phyloP scores from a whole-genome alignment of 2,113 vertebrate genomes.

The Carassius gibelio region DNA sequence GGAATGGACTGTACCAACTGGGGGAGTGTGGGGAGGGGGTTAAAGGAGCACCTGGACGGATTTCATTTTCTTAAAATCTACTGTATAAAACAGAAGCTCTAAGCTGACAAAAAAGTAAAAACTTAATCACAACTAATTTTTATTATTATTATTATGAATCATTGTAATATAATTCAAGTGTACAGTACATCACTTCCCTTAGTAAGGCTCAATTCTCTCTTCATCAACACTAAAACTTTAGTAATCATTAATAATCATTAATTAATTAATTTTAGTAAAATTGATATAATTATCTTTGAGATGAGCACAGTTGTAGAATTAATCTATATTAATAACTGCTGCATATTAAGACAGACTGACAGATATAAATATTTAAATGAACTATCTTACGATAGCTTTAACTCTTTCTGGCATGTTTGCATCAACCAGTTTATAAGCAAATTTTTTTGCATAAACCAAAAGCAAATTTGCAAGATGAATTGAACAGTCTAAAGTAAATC shows the following conservation, averaged over 20 bases:
- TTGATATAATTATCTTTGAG: neutral
- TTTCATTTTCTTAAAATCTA: neutral
- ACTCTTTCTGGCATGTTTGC: neutral
- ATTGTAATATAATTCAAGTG: neutral
- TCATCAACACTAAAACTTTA: too few relatives aligned
- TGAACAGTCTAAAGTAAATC: conserved; percentile 8
- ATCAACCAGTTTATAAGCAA: neutral
- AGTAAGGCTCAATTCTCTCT: neutral
- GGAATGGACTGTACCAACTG: neutral
- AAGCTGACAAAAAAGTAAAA: neutral
- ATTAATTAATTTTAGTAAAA: neutral
- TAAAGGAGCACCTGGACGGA: neutral
- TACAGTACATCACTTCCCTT: neutral
- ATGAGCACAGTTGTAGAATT: neutral
- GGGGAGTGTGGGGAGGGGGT: neutral
- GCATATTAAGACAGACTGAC: neutral
- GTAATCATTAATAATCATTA: too few relatives aligned
- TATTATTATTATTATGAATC: neutral
- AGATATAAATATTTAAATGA: too few relatives aligned
- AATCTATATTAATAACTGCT: neutral
- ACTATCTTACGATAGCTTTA: neutral
- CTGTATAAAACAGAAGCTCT: neutral
- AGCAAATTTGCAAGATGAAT: neutral
- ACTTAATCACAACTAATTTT: neutral
- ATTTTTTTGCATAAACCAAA: neutral